A percentile compares a stretch with the other conserved stretches of the same genome.
phyloP scores from a whole-genome alignment of 2,888 invertebrate genomes.

The Chironomus riparius region DNA sequence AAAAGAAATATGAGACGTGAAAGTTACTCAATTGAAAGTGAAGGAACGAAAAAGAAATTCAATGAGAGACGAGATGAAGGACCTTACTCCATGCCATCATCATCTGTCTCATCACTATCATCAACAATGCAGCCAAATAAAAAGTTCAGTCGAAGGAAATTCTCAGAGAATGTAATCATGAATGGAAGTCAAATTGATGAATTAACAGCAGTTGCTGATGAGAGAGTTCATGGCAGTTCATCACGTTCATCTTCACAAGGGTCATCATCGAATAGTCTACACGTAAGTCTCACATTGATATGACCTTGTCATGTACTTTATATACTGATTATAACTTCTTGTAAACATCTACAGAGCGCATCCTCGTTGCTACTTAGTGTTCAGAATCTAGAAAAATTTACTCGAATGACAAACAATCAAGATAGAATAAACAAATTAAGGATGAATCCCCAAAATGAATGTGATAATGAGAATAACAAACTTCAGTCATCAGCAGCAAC shows the following conservation, averaged over 20 bases:
- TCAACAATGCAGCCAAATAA: not conserved
- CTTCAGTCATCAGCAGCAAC: too few relatives aligned
- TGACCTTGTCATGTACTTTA: not conserved
- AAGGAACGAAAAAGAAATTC: not conserved
- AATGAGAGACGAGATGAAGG: not conserved
- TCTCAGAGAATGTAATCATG: not conserved
- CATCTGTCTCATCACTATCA: conserved; percentile 5
- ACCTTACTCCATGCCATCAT: not conserved
- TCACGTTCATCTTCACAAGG: conserved; percentile 1
- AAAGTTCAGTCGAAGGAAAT: not conserved
- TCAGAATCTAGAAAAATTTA: conserved; percentile 6
- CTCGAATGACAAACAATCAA: not conserved
- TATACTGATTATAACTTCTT: not conserved
- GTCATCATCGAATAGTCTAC: conserved; percentile 12
- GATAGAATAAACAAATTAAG: not conserved
- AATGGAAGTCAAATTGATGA: not conserved
- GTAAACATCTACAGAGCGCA: not conserved
- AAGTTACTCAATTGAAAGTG: not conserved
- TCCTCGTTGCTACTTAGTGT: conserved; percentile 5
- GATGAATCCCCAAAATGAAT: too few relatives aligned
- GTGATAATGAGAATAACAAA: too few relatives aligned
- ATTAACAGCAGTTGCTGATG: not conserved
- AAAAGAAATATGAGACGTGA: not conserved
- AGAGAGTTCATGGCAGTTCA: conserved; percentile 2
- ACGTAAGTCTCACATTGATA: not conserved